Base-by-base conservation (phyloP, 2,888 invertebrate genomes). In the Ryuthela nishihirai region DNA sequence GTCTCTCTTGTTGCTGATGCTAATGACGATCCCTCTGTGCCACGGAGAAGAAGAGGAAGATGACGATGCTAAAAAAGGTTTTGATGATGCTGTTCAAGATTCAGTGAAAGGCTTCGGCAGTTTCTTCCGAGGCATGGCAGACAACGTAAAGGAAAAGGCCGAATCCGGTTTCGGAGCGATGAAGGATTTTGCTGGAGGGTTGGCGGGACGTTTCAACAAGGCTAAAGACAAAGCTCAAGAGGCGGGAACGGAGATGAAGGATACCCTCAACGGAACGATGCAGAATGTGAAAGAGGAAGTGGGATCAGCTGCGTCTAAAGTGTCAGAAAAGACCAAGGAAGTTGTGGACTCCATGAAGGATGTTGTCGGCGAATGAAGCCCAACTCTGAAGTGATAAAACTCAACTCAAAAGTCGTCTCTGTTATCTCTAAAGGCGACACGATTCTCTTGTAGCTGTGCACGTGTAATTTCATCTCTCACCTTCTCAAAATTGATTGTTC, bases 241-340 rank as follows among this genome's bases (percentile, higher is more conserved):
- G 21, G 25, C 38, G 1, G 58, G 58, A 1, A 39, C 35, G n/a
- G 53, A 59, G 18, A 48, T 53, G 34, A 47, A 47, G 25, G 43
- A 52, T 12, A 36, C 47, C 4, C 17, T 59, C 12, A 24, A 41
- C 17, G 39, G 39, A 9, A 47, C 53, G n/a, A 39, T 43, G 12
- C 25, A 21, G 21, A 59, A 53, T 29, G 42, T 41, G 7, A 59
- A 47, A 10, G 46, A 53, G 1, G 53, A 53, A 17, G 21, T 59
- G n/a, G 58, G 53, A 43, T 29, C 52, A 3, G 58, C 53, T 2
- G 42, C 53, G 12, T 47, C 58, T 9, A 52, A 59, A 17, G 10
- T 59, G 2, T 26, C 53, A 1, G 44, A 43, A 12, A 43, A 53
- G 12, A 47, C 47, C 7, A 44, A 47, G 6, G 53, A 52, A 10